Base-by-base conservation (phyloP, 2,888 invertebrate species). In the Meandrusa payeni region DNA sequence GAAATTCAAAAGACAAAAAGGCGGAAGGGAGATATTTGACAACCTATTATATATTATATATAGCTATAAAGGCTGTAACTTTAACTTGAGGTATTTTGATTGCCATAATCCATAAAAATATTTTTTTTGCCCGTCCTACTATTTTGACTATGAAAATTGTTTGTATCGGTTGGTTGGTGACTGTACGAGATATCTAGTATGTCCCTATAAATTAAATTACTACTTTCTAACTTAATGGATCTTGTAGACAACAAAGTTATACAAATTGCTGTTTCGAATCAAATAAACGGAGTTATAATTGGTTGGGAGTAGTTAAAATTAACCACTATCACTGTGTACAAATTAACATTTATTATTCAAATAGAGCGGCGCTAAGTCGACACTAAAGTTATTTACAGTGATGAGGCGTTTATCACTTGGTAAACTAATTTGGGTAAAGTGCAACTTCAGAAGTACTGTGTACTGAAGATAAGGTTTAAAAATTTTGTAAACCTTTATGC, bases 401-500 rank as follows among this genome's bases (percentile, higher is more conserved):
- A 47, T 51, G 39, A 36, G 33, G 40, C 52, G 54, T 69, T 79
- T 82, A 82, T 81, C 80, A 58, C 38, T 45, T 32, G 33, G 41
- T 57, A 62, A 46, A 60, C 65, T 75, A 75, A 76, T 69, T 71
- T 64, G 2, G 69, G 64, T 62, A 67, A 64, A 63, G 68, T 58
- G 78, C 80, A 79, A 70, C 82, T 73, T 72, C 74, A 81, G 80
- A 64, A 83, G 82, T 76, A 61, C 20, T 70, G 62, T 73, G 57
- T 61, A 59, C 55, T 41, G 50, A 49, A 73, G 82, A 83, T 83
- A 81, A 69, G 59, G 61, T 48, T 48, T 46, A 60, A 57, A 67
- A 70, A 73, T 66, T 66, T 67, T 62, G 62, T 66, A 68, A 66
- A 47, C 47, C 68, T 59, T 69, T 69, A 64, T 59, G 41, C 42